Conservation (phyloP, 2,888 invertebrate genomes). For the Laothoe populi region DNA sequence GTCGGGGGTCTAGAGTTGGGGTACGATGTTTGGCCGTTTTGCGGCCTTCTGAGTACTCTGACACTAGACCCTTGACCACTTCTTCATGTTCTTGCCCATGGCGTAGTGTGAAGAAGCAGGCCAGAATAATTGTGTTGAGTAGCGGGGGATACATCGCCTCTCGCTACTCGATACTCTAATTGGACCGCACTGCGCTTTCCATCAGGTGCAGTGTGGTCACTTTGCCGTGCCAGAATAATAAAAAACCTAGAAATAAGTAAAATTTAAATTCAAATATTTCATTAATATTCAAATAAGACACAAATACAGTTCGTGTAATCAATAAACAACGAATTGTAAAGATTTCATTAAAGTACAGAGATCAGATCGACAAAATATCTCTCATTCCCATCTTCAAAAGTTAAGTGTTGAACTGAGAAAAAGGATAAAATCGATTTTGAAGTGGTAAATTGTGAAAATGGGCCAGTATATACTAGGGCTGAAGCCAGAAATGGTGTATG, state of each 20-base stretch:
- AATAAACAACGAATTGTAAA: conserved; percentile 18
- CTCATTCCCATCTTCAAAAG: conserved; percentile 34
- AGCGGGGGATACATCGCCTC: too few relatives aligned
- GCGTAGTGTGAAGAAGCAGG: too few relatives aligned
- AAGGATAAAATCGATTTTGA: conserved; percentile 44
- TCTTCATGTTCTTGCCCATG: too few relatives aligned
- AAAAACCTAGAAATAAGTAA: not conserved
- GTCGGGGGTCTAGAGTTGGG: too few relatives aligned
- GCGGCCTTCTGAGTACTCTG: too few relatives aligned
- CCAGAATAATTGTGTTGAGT: too few relatives aligned
- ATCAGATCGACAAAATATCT: conserved; percentile 29
- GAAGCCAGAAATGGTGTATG: not conserved
- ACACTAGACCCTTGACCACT: too few relatives aligned
- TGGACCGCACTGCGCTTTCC: too few relatives aligned
- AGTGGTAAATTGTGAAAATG: conserved; percentile 33
- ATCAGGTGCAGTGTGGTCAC: too few relatives aligned
- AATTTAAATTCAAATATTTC: conserved; percentile 9
- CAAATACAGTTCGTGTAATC: conserved; percentile 9
- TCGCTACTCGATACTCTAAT: too few relatives aligned
- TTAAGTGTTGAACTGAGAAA: conserved; percentile 40
- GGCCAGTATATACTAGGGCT: not conserved
- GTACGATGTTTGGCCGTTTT: too few relatives aligned
- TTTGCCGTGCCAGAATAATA: too few relatives aligned
- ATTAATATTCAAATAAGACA: conserved; percentile 4
- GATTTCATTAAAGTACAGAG: conserved; percentile 19